Conservation (phyloP, 2,888 invertebrate genomes). For the Alentia gelatinosa region DNA sequence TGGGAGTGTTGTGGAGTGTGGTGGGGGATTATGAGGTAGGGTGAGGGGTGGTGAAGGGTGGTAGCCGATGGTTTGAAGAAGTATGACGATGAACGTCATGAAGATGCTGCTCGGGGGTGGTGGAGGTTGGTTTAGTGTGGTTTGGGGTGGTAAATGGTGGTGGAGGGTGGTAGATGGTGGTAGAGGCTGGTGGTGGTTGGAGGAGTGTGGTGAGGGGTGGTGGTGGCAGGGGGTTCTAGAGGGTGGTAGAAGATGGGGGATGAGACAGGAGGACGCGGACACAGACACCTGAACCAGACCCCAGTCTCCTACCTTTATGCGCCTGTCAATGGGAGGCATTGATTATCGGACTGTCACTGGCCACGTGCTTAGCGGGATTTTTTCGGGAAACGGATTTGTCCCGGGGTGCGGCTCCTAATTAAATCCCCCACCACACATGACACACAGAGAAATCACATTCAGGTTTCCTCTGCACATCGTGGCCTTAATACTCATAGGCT, state of each 20-base stretch:
- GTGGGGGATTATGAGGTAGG: background rate
- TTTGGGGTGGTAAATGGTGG: background rate
- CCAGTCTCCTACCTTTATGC: background rate
- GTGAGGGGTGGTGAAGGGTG: background rate
- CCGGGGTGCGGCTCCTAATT: background rate
- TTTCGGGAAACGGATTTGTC: background rate
- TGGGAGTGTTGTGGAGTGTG: background rate
- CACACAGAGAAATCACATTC: background rate
- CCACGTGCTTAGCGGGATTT: background rate
- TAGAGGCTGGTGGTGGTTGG: too few relatives aligned
- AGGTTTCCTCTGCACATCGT: too few relatives aligned
- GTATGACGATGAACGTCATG: background rate
- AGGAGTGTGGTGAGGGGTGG: too few relatives aligned
- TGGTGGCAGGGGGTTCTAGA: too few relatives aligned
- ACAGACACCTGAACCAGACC: background rate
- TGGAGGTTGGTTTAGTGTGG: background rate
- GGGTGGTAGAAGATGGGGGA: too few relatives aligned
- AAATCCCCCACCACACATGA: background rate
- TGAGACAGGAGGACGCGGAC: too few relatives aligned
- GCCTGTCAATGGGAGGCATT: background rate
- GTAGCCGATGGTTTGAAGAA: background rate
- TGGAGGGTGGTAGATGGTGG: background rate
- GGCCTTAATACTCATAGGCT: too few relatives aligned
- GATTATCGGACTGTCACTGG: background rate
- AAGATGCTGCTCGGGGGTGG: background rate